A percentile compares a stretch with the other conserved stretches of the same genome.
Evolutionary conservation across 92 coral and sea anemone species (phyloP).

Genomic region (Siderastrea radians): DNA sequence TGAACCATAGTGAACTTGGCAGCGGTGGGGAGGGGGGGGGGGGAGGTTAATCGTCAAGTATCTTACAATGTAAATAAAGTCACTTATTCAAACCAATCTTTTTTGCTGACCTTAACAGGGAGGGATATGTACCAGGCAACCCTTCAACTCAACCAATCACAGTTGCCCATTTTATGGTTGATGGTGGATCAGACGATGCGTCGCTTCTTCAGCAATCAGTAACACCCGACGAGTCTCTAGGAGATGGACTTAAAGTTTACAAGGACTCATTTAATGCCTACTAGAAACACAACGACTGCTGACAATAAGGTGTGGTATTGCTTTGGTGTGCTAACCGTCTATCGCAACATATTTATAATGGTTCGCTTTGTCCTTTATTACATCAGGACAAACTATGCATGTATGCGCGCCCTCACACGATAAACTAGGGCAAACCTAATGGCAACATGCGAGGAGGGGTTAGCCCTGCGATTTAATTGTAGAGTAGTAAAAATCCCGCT

Average conservation of each 20-base stretch:
- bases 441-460: no score
- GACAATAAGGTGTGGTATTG: constrained; percentile 24
- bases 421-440: no score
- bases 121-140: constrained; percentile 95
- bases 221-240: constrained; percentile 92
- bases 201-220: constrained; percentile 82
- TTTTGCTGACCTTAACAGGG: constrained; percentile 61
- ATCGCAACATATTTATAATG: background rate
- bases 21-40: no score
- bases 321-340: background rate
- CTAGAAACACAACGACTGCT: constrained; percentile 46
- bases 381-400: no score
- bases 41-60: no score
- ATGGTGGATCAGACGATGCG: constrained; percentile 95
- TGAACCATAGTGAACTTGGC: no score
- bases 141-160: constrained; percentile 87
- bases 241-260: constrained; percentile 98
- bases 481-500: no score
- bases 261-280: constrained; percentile 98
- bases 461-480: no score
- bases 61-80: background rate
- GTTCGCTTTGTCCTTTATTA: no score
- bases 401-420: no score
- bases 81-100: background rate
- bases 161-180: constrained; percentile 95